These are phyloP conservation scores for Podargus strigoides DNA, from an alignment of 2,797 vertebrate genomes.

Conservation along the genomic window DNA sequence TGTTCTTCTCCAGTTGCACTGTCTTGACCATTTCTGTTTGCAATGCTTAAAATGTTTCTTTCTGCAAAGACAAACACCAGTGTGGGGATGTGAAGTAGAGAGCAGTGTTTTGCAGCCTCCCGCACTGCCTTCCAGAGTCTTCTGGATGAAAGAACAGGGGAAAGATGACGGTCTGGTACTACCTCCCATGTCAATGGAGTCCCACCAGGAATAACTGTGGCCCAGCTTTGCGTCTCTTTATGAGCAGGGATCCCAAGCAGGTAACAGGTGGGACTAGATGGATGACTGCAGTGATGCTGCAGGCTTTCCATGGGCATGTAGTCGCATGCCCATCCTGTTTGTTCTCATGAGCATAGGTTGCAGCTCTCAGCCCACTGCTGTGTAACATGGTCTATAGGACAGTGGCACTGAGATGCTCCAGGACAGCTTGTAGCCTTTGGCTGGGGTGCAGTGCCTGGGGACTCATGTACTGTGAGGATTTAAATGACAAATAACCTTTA, in stretches of 20 bases:
- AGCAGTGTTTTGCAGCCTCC: slow-evolving; percentile 28
- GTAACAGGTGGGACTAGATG: not conserved
- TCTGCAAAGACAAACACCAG: slow-evolving; percentile 15
- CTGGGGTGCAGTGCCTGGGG: not conserved
- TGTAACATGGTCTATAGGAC: not conserved
- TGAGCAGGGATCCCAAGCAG: slow-evolving; percentile 5
- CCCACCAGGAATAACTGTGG: not conserved
- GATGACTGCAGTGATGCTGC: not conserved
- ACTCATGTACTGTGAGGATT: not conserved
- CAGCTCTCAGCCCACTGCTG: not conserved
- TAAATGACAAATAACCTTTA: not conserved
- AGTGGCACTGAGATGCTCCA: not conserved
- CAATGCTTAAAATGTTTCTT: slow-evolving; percentile 48
- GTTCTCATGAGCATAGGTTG: not conserved
- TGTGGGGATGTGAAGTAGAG: slow-evolving; percentile 30
- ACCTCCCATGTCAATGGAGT: not conserved
- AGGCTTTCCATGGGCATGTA: not conserved
- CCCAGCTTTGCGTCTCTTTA: not conserved
- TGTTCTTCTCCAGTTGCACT: slow-evolving; percentile 41
- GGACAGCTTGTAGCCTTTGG: not conserved
- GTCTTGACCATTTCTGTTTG: slow-evolving; percentile 31
- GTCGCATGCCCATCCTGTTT: not conserved
- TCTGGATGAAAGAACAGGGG: slow-evolving; percentile 26
- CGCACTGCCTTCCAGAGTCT: slow-evolving; percentile 36
- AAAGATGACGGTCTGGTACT: not conserved